These are phyloP conservation scores for Lacerta agilis DNA, from an alignment of 2,797 vertebrate genomes.

Conservation along the genomic window DNA sequence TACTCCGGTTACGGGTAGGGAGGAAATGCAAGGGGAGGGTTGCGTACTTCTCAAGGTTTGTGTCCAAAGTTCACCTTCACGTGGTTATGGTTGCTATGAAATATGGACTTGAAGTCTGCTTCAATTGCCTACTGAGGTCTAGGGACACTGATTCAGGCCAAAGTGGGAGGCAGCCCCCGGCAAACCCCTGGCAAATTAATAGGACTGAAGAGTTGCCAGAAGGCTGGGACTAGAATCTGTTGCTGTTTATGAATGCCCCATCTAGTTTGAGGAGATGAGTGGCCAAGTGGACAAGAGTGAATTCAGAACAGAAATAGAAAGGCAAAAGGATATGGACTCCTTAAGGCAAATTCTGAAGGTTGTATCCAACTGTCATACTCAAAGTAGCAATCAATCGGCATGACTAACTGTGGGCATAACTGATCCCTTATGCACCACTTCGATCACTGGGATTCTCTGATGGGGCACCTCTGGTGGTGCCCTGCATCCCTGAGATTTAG, in stretches of 20 bases:
- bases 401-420: too few species aligned
- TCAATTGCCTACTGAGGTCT: background rate
- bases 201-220: constrained; percentile 51
- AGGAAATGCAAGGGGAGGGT: background rate
- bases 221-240: constrained; percentile 32
- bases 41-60: fast-evolving
- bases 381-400: too few species aligned
- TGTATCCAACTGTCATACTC: too few species aligned
- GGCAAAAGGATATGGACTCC: too few species aligned
- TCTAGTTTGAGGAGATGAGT: constrained; percentile 8
- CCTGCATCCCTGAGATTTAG: too few species aligned
- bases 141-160: constrained; percentile 28
- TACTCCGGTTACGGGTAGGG: background rate
- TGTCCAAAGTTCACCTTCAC: background rate
- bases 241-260: constrained; percentile 37
- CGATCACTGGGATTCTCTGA: too few species aligned
- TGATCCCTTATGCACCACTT: too few species aligned
- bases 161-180: constrained; percentile 20
- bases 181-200: constrained; percentile 45
- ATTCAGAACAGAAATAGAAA: background rate
- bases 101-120: background rate
- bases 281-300: background rate
- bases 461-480: too few species aligned
- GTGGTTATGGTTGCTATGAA: background rate
- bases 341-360: background rate